These are phyloP conservation scores for Melanotaenia trifasciata DNA, from an alignment of 2,797 vertebrate genomes.

Conservation along the genomic window DNA sequence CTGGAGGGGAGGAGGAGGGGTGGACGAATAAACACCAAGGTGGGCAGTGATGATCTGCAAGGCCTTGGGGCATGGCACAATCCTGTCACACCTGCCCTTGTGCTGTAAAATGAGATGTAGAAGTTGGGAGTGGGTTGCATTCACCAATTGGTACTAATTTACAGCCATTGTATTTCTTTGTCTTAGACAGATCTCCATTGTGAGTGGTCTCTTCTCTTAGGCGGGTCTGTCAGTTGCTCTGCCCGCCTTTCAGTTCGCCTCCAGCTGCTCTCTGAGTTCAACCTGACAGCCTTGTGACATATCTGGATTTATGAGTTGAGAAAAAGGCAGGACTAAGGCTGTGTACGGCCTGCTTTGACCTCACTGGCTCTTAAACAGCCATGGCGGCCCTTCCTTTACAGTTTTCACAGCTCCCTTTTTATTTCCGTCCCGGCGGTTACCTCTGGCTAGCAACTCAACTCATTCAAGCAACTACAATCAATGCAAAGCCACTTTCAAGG, in stretches of 20 bases:
- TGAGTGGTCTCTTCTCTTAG: conserved; percentile 37
- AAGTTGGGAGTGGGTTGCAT: conserved; percentile 31
- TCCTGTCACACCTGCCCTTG: conserved; percentile 84
- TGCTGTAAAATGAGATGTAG: neutral
- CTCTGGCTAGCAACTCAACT: conserved; percentile 67
- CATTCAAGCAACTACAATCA: conserved; percentile 68
- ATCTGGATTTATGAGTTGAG: conserved; percentile 73
- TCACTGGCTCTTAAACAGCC: conserved; percentile 45
- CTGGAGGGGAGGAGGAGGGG: conserved; percentile 60
- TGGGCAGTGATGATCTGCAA: conserved; percentile 68
- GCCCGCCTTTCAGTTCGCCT: conserved; percentile 72
- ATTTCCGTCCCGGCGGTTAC: conserved; percentile 61
- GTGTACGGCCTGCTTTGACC: conserved; percentile 38
- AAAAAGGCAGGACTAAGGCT: conserved; percentile 54
- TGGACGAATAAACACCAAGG: conserved; percentile 86
- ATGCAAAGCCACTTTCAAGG: conserved; percentile 70
- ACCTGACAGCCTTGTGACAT: conserved; percentile 54
- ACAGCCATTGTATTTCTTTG: conserved; percentile 36
- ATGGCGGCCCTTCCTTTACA: conserved; percentile 19
- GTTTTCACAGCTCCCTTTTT: conserved; percentile 32
- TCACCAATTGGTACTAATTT: conserved; percentile 49
- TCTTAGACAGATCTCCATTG: conserved; percentile 35
- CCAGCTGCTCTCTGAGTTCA: conserved; percentile 68
- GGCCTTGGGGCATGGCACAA: conserved; percentile 48
- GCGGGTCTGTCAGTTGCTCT: conserved; percentile 44